Conservation (phyloP, 2,888 invertebrate species). For the Aporophyla lueneburgensis region DNA sequence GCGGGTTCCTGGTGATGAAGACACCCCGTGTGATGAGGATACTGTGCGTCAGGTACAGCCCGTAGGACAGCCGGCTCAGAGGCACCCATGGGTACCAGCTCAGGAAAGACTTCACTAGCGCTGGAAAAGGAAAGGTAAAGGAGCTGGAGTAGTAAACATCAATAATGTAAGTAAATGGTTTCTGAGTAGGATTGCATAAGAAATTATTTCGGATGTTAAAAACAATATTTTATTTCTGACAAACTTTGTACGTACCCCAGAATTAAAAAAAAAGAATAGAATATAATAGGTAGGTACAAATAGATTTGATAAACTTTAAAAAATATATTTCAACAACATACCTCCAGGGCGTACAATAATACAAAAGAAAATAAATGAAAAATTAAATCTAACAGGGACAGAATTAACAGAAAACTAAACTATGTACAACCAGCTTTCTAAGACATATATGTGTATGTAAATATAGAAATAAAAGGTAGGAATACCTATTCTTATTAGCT, state of each 20-base stretch:
- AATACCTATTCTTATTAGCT: no score
- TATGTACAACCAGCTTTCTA: neutral
- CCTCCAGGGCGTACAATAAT: no score
- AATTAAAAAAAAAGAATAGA: neutral
- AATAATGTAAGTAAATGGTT: neutral
- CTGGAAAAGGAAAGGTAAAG: slow-evolving; percentile 70
- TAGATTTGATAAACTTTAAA: no score
- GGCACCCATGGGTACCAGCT: slow-evolving; percentile 91
- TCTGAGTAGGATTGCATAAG: no score
- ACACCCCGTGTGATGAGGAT: slow-evolving; percentile 88
- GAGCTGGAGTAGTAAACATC: neutral
- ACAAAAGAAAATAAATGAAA: neutral
- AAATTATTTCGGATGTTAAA: neutral
- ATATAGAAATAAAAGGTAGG: neutral
- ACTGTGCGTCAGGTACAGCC: slow-evolving; percentile 91
- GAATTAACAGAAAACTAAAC: neutral
- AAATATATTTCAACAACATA: neutral
- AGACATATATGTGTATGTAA: neutral
- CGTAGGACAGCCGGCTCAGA: slow-evolving; percentile 91
- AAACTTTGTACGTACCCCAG: neutral
- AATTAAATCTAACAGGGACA: neutral
- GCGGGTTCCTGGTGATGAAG: slow-evolving; percentile 86
- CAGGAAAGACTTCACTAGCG: slow-evolving; percentile 84
- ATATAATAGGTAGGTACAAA: neutral
- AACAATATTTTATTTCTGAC: neutral